These are phyloP conservation scores for Tenthredo distinguenda DNA, from an alignment of 2,888 invertebrate species.

Conservation along the genomic window DNA sequence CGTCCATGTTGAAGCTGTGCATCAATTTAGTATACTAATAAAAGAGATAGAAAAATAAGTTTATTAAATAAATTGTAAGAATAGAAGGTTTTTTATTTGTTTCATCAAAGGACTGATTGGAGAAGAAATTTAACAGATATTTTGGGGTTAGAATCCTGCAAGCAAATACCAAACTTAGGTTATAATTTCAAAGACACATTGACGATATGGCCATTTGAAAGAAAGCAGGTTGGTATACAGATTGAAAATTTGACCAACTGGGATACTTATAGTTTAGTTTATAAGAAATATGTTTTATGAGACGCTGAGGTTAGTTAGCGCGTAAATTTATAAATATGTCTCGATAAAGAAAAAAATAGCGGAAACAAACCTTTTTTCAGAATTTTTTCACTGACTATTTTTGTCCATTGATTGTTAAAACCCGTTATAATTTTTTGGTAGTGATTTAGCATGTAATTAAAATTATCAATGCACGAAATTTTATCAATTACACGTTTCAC, in stretches of 20 bases:
- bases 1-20: constrained; percentile 68
- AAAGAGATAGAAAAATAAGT: neutral
- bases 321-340: neutral
- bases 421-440: neutral
- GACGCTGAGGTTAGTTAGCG: neutral
- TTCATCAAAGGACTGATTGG: neutral
- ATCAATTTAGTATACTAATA: constrained; percentile 15
- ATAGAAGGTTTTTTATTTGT: neutral
- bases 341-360: constrained; percentile 15
- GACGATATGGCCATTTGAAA: neutral
- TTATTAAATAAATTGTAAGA: neutral
- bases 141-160: constrained; percentile 28
- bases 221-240: neutral
- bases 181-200: neutral
- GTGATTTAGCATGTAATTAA: neutral
- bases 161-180: neutral
- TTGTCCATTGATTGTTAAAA: constrained; percentile 60
- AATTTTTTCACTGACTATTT: constrained; percentile 61
- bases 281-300: constrained; percentile 10
- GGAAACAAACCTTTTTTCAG: constrained; percentile 64
- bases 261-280: neutral
- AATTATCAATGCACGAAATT: neutral
- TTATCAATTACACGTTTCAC: neutral
- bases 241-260: neutral
- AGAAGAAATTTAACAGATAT: neutral